These are phyloP conservation scores for Australoheros scitulus DNA, from an alignment of 2,113 vertebrate genomes.

Conservation along the genomic window DNA sequence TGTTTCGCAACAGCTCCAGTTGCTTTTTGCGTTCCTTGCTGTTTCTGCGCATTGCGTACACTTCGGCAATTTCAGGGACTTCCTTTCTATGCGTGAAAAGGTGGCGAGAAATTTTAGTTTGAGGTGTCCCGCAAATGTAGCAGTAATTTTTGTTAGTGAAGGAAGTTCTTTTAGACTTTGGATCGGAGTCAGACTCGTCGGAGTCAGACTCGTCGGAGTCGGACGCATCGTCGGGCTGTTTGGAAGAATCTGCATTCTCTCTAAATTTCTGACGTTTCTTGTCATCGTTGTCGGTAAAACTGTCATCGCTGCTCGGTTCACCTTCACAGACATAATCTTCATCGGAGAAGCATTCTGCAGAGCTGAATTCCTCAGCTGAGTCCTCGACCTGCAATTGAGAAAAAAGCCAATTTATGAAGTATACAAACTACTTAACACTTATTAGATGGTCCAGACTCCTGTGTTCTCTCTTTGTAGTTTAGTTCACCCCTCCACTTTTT, in stretches of 20 bases:
- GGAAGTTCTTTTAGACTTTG: not conserved
- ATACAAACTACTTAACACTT: not conserved
- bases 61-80: conserved; percentile 36
- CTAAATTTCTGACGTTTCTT: not conserved
- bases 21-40: conserved; percentile 7
- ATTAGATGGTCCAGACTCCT: not conserved
- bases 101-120: conserved; percentile 50
- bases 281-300: not conserved
- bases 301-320: not conserved
- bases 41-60: not conserved
- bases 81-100: conserved; percentile 25
- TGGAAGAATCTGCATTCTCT: not conserved
- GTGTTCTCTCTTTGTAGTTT: not conserved
- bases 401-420: not conserved
- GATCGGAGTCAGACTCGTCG: not conserved
- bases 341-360: not conserved
- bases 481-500: not conserved
- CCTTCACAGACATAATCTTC: conserved; percentile 6
- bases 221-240: not conserved
- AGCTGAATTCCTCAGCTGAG: not conserved
- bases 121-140: conserved; percentile 49
- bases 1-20: conserved; percentile 18
- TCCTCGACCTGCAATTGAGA: conserved; percentile 23
- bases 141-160: conserved; percentile 47
- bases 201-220: not conserved